phyloP scores from a whole-genome alignment of 2,888 invertebrate genomes.

The Ethmia dodecea region DNA sequence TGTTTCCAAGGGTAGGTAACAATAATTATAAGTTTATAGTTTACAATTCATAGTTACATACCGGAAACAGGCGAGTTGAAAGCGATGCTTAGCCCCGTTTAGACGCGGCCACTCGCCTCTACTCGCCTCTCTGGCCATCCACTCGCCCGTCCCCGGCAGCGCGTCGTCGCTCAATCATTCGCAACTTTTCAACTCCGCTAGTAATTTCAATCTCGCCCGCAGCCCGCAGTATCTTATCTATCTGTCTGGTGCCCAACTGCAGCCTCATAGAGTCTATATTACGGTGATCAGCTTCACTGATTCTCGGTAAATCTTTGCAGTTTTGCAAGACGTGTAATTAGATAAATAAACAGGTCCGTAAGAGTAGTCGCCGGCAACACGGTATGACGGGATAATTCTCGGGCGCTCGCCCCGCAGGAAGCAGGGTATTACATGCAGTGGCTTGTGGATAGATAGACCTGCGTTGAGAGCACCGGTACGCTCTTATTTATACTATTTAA shows the following conservation, averaged over 20 bases:
- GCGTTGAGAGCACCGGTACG: too few relatives aligned
- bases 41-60: too few relatives aligned
- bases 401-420: constrained; percentile 5
- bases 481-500: too few relatives aligned
- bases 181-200: neutral
- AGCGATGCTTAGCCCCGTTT: too few relatives aligned
- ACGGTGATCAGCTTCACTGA: constrained; percentile 1
- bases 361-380: constrained; percentile 1
- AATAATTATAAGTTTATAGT: too few relatives aligned
- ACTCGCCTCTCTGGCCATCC: neutral
- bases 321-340: constrained; percentile 15
- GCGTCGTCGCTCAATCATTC: neutral
- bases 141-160: constrained; percentile 1
- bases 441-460: constrained; percentile 7
- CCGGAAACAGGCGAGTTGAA: too few relatives aligned
- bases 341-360: constrained; percentile 16
- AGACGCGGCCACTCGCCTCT: neutral
- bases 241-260: neutral
- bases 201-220: neutral
- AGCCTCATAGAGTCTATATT: constrained; percentile 6
- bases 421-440: constrained; percentile 5
- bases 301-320: neutral
- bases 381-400: constrained; percentile 12
- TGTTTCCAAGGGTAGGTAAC: too few relatives aligned
- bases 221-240: neutral